Percentiles rank a stretch among this genome's conserved stretches.
Evolutionary conservation across 2,113 vertebrate species (phyloP).

Genomic region (Sclerurus mexicanus): DNA sequence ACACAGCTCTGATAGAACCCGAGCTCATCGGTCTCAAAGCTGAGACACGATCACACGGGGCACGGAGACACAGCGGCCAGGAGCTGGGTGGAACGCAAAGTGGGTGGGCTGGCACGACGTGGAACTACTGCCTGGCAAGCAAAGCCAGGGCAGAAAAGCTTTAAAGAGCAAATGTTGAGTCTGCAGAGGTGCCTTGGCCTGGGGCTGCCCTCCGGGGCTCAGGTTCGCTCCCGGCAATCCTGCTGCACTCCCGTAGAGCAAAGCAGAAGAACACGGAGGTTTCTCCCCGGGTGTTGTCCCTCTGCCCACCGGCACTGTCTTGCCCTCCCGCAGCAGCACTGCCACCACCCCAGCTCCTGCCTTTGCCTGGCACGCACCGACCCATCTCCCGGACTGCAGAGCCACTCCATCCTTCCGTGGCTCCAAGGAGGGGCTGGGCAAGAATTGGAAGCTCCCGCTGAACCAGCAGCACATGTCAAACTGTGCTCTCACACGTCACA

Average conservation of each 20-base stretch:
- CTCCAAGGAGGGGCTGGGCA: not conserved
- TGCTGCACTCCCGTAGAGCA: conserved; percentile 53
- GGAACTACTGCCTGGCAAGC: accelerated
- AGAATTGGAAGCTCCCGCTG: not conserved
- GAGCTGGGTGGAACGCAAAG: too few relatives aligned
- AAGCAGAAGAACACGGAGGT: conserved; percentile 13
- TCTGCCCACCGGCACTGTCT: too few relatives aligned
- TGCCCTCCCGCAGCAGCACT: not conserved
- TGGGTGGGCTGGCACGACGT: accelerated
- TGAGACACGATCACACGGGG: not conserved
- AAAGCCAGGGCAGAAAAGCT: accelerated
- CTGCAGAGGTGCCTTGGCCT: not conserved
- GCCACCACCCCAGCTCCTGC: not conserved
- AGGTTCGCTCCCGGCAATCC: not conserved
- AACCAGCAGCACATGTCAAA: not conserved
- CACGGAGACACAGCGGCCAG: accelerated
- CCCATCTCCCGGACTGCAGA: not conserved
- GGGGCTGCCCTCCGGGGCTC: too few relatives aligned
- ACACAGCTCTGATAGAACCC: not conserved
- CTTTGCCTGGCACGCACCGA: not conserved
- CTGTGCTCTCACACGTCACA: not conserved
- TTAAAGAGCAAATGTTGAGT: not conserved
- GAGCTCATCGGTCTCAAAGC: not conserved
- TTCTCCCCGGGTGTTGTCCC: accelerated
- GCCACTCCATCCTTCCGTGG: not conserved